Evolutionary conservation across 2,113 vertebrate species (phyloP), one percentile per base, ranked within the genome.

Genomic region (Drymodes brunneopygia): DNA sequence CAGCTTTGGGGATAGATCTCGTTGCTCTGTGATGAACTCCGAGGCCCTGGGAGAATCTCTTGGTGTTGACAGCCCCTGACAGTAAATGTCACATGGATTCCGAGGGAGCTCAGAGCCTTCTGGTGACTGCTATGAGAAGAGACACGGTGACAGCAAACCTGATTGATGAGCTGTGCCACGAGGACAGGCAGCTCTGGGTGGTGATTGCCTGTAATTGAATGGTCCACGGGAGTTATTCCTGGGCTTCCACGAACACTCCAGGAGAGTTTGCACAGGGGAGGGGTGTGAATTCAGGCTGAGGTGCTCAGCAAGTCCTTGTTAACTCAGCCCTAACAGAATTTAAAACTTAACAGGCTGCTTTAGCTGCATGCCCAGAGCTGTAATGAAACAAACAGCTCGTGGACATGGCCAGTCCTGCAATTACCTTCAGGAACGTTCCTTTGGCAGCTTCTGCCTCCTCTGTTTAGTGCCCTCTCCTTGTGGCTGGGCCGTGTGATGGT

Each of bases 51-150:
- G 95, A 97, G 91, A 96, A 95, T 95, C 94, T 95, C 38, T 64
- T 94, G 94, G 95, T 96, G 96, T 94, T 97, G 96, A 97, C 96
- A 97, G 94, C 86, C 94, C 91, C 96, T 96, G 96, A 96, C 96
- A 97, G 92, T 92, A 96, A 96, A 95, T 96, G 96, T 96, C 95
- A 94, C 92, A 95, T 88, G 95, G 54, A 88, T 86, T 93, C 7
- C 0, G 91, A 92, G 67, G 94, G 80, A 95, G 92, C 94, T 97
- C 86, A 56, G 91, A 90, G 96, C 94, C 44, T 94, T 95, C 80
- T 86, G 95, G 67, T 97, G 95, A 97, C 64, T 95, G 96, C 95
- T 88, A 97, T 97, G 94, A 95, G 92, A 97, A 86, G 94, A 94
- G 96, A 97, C 96, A 60, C 20, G 54, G 91, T 95, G 96, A 96